Percentiles rank a stretch among this genome's conserved stretches.
Evolutionary conservation across 2,888 invertebrate genomes (phyloP).

Genomic region (Drosophila picticornis): DNA sequence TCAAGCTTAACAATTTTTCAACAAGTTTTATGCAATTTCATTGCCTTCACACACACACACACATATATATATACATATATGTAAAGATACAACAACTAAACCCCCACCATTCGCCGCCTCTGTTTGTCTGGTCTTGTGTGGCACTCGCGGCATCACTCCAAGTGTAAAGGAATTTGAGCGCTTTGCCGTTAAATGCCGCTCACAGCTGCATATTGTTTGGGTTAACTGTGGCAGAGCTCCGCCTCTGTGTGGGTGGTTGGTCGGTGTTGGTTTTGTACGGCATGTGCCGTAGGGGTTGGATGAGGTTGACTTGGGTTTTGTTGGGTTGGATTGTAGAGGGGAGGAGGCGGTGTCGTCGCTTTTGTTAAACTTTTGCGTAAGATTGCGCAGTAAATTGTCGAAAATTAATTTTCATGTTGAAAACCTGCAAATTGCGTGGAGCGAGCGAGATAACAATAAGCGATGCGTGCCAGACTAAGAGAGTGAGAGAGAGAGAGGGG

Average conservation of each 20-base stretch:
- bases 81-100: background rate
- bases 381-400: constrained; percentile 83
- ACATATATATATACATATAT: background rate
- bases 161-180: constrained; percentile 80
- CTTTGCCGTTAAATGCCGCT: constrained; percentile 67
- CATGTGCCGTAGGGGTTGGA: background rate
- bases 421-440: constrained; percentile 76
- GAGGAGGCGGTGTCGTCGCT: constrained; percentile 51
- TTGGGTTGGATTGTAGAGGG: background rate
- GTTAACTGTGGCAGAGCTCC: constrained; percentile 47
- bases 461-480: background rate
- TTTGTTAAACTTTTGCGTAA: constrained; percentile 82
- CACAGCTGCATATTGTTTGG: constrained; percentile 76
- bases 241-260: constrained; percentile 1
- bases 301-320: background rate
- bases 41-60: constrained; percentile 4
- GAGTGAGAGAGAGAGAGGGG: constrained; percentile 2
- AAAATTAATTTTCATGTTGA: constrained; percentile 83
- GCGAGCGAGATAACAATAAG: constrained; percentile 43
- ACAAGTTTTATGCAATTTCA: constrained; percentile 74
- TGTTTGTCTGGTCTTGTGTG: constrained; percentile 34
- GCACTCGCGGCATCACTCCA: constrained; percentile 62
- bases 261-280: background rate
- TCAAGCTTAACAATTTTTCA: constrained; percentile 71
- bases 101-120: background rate